Conservation (phyloP, 2,113 vertebrate genomes). For the Narcine bancroftii region DNA sequence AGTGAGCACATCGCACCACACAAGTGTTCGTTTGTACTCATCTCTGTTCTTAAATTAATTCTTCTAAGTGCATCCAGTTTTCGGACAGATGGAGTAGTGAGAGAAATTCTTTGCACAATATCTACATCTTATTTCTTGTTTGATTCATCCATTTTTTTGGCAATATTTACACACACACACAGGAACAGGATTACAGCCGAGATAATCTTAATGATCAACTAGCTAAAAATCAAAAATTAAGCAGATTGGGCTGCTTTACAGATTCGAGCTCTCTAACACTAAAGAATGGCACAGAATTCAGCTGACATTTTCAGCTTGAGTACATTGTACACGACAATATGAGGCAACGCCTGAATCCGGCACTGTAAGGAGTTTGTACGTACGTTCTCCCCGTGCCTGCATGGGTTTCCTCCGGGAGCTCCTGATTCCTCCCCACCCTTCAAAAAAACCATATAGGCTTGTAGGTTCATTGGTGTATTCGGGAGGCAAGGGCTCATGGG, state of each 20-base stretch:
- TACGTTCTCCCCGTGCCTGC: too few species aligned
- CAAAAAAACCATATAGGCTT: too few species aligned
- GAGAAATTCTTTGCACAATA: not conserved
- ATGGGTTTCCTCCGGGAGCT: too few species aligned
- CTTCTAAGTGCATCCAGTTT: not conserved
- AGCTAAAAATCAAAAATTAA: not conserved
- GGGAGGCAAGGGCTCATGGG: too few species aligned
- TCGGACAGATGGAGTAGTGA: not conserved
- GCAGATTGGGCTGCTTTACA: not conserved
- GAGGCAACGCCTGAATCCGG: too few species aligned
- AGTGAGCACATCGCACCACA: not conserved
- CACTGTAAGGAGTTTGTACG: too few species aligned
- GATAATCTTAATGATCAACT: not conserved
- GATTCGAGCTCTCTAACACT: not conserved
- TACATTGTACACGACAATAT: too few species aligned
- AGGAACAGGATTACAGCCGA: not conserved
- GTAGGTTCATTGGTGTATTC: too few species aligned
- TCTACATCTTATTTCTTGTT: not conserved
- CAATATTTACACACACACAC: not conserved
- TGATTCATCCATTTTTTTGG: not conserved
- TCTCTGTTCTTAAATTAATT: not conserved
- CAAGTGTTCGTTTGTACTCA: not conserved
- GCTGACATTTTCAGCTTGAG: too few species aligned
- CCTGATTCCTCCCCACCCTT: too few species aligned
- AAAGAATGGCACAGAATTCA: not conserved